Conservation (phyloP, 2,888 invertebrate species). For the Stenolophus ochropezus region DNA sequence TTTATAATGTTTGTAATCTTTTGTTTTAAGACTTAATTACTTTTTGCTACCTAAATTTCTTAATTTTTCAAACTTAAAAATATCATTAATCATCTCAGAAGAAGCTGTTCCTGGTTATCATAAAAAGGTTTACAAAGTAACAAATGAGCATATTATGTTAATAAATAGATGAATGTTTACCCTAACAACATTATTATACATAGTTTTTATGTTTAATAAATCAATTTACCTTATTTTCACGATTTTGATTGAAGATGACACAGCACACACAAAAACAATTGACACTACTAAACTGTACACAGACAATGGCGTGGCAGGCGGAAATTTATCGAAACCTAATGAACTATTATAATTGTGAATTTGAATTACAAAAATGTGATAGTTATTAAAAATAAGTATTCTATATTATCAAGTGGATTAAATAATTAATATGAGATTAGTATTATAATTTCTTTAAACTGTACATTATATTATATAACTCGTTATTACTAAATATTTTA, state of each 20-base stretch:
- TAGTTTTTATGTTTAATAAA: neutral
- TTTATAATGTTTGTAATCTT: neutral
- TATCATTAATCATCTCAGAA: conserved; percentile 25
- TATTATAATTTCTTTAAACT: no score
- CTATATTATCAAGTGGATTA: no score
- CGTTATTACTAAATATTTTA: no score
- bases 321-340: no score
- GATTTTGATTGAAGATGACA: neutral
- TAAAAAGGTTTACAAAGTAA: conserved; percentile 2
- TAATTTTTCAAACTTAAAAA: neutral
- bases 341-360: no score
- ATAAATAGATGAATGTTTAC: neutral
- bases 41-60: conserved; percentile 19
- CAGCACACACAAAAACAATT: neutral
- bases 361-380: no score
- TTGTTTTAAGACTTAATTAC: conserved; percentile 7
- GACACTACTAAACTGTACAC: neutral
- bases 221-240: neutral
- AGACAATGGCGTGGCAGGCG: neutral
- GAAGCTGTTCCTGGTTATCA: conserved; percentile 7
- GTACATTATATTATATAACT: no score
- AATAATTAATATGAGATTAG: no score
- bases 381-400: no score
- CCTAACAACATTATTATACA: neutral
- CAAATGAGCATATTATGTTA: conserved; percentile 14